phyloP scores from a whole-genome alignment of 2,888 invertebrate genomes.

The Periphyllus acericola region DNA sequence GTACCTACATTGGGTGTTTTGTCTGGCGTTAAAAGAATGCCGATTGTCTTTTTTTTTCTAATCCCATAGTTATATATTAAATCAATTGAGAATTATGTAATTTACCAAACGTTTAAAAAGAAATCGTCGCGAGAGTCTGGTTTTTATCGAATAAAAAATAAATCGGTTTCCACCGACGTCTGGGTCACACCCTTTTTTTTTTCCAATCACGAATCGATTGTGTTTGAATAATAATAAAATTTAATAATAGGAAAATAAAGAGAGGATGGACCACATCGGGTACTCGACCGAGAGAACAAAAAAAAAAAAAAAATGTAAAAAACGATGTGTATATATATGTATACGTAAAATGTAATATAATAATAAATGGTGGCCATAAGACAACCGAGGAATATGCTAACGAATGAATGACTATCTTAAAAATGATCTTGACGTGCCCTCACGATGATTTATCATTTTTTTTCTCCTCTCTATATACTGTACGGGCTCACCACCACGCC shows the following conservation, averaged over 20 bases:
- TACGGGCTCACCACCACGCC: conserved; percentile 31
- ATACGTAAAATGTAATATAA: conserved; percentile 60
- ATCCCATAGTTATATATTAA: no score
- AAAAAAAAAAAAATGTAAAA: conserved; percentile 44
- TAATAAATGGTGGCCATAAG: conserved; percentile 62
- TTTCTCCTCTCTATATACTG: conserved; percentile 47
- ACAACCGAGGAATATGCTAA: conserved; percentile 62
- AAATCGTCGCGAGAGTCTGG: conserved; percentile 52
- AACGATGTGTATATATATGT: neutral
- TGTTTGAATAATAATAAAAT: conserved; percentile 62
- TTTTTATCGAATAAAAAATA: conserved; percentile 57
- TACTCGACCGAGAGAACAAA: conserved; percentile 55
- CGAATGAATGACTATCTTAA: conserved; percentile 62
- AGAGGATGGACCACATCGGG: conserved; percentile 62
- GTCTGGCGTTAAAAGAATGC: no score
- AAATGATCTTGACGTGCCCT: conserved; percentile 62
- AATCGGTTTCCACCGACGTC: conserved; percentile 55
- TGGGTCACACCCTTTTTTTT: conserved; percentile 62
- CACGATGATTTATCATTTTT: conserved; percentile 62
- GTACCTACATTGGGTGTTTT: no score
- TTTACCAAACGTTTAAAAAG: conserved; percentile 16
- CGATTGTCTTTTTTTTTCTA: no score
- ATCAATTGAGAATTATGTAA: neutral
- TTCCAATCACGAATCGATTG: conserved; percentile 62
- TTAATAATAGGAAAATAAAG: conserved; percentile 62